Evolutionary conservation across 2,888 invertebrate genomes (phyloP).

Genomic region (Bellardia bayeri): DNA sequence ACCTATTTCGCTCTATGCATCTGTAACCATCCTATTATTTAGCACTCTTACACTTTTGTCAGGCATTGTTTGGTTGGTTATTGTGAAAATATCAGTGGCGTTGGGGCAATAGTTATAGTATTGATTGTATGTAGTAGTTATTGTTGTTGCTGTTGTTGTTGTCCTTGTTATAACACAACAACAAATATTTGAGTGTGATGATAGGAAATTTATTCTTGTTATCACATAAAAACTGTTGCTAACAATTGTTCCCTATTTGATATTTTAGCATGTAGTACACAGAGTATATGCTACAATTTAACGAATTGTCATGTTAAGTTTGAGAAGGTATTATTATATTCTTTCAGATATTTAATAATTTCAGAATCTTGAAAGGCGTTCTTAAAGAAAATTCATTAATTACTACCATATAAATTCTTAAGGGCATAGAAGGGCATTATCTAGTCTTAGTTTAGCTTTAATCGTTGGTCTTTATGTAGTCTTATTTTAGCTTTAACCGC

Average conservation of each 20-base stretch:
- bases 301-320: neutral
- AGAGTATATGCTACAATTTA: neutral
- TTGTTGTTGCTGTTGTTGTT: conserved; percentile 13
- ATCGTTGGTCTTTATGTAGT: too few relatives aligned
- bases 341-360: too few relatives aligned
- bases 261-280: conserved; percentile 29
- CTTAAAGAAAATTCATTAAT: too few relatives aligned
- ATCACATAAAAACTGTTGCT: conserved; percentile 70
- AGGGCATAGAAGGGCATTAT: too few relatives aligned
- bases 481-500: too few relatives aligned
- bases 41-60: neutral
- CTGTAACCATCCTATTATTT: too few relatives aligned
- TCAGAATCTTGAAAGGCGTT: too few relatives aligned
- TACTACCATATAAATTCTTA: too few relatives aligned
- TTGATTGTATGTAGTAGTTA: conserved; percentile 8
- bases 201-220: conserved; percentile 69
- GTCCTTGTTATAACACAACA: conserved; percentile 6
- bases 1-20: too few relatives aligned
- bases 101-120: neutral
- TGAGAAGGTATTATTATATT: neutral
- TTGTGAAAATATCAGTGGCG: neutral
- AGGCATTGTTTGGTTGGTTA: neutral
- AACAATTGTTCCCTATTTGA: conserved; percentile 64
- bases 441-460: too few relatives aligned
- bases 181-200: conserved; percentile 54